These are phyloP conservation scores for Cacatua alba DNA, from an alignment of 2,113 vertebrate genomes.

Conservation along the genomic window DNA sequence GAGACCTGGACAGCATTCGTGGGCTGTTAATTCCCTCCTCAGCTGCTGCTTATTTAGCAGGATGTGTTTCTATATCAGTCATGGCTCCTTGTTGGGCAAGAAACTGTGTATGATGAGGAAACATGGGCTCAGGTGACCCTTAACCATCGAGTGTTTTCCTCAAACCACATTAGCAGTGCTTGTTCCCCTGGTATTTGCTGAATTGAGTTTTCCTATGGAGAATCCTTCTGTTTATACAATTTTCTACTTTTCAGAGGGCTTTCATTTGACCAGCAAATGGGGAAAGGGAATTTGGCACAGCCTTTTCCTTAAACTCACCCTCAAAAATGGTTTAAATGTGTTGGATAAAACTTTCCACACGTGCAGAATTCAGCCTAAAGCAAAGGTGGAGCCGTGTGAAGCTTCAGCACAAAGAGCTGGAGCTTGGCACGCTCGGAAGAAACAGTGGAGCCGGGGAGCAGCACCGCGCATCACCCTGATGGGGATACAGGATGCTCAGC, in stretches of 20 bases:
- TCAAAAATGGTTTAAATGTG: background rate
- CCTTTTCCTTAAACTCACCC: background rate
- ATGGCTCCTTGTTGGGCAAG: background rate
- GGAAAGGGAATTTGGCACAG: background rate
- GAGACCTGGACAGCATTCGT: fast-evolving
- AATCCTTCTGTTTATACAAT: background rate
- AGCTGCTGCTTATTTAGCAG: background rate
- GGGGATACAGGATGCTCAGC: background rate
- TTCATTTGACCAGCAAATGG: background rate
- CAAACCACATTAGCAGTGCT: background rate
- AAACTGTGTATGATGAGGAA: background rate
- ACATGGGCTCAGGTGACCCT: background rate
- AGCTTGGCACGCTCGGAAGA: fast-evolving
- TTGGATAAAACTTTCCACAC: background rate
- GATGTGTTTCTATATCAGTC: background rate
- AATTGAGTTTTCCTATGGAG: background rate
- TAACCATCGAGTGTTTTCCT: background rate
- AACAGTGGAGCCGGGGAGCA: background rate
- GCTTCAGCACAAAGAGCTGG: background rate
- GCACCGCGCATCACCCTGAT: background rate
- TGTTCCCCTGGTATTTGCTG: background rate
- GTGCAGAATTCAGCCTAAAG: background rate
- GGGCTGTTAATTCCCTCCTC: background rate
- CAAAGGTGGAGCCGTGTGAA: background rate
- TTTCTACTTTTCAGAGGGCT: background rate